Evolutionary conservation across 2,888 invertebrate species (phyloP), one percentile per base, ranked within the genome.

Genomic region (Nephrocerus scutellatus): DNA sequence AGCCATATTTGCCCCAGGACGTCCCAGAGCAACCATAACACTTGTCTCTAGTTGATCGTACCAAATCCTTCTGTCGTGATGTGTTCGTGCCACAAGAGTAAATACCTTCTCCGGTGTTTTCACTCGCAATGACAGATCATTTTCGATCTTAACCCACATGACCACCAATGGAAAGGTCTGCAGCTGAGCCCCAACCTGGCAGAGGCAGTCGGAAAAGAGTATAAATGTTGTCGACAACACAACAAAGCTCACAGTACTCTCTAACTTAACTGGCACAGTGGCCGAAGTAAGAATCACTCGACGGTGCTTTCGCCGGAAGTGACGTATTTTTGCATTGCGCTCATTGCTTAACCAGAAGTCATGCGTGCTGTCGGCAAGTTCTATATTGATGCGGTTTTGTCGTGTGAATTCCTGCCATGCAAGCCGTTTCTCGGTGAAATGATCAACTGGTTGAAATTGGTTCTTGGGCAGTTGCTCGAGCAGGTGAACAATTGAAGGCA

Each of bases 201-300:
- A 76, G 46, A 91, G 80, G 38, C 82, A 71, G 64, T 91, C 90
- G 39, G 81, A 85, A 56, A 91, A 79, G 33, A 91, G 70, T 49
- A 90, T 76, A 55, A 91, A 87, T 73, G 81, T 81, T 55, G 86
- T 84, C 1, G 80, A 78, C 5, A 82, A 80, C 28, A 51, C 51
- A n/a, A n/a, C n/a, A n/a, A n/a, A n/a, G 22, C 52, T 58, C 62
- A 89, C 84, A 46, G 84, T 73, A 15, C 83, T 78, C 19, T 80
- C 79, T 43, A 88, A 68, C 48, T 76, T 77, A 3, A 91, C 64
- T 1, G 82, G 80, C 48, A 79, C 73, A 6, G 77, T 72, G 51
- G 79, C 79, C 2, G 88, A 89, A 53, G 89, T 88, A 39, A 84
- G 72, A 36, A 90, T 73, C 24, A 91, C 66, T n/a, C 90, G 74